Percentiles rank a stretch among this genome's conserved stretches.
Evolutionary conservation across 2,888 invertebrate genomes (phyloP).

Genomic region (Cistogaster globosa): DNA sequence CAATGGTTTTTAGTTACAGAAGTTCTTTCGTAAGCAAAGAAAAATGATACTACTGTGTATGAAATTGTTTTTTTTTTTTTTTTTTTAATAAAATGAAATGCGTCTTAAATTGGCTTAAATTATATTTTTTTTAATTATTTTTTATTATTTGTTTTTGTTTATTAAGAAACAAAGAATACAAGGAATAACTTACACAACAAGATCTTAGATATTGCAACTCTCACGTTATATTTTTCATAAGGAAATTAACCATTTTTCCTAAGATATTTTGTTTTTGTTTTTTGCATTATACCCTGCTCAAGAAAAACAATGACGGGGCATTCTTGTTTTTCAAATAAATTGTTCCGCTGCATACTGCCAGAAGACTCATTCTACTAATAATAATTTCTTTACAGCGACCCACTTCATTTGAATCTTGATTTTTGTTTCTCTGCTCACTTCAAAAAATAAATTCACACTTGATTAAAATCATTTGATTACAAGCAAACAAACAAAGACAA

Average conservation of each 20-base stretch:
- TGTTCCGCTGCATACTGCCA: conserved; percentile 4
- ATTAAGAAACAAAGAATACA: background rate
- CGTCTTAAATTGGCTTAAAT: no score
- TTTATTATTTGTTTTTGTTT: background rate
- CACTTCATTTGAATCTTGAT: conserved; percentile 64
- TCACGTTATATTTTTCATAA: conserved; percentile 66
- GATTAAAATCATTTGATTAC: conserved; percentile 63
- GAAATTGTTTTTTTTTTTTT: no score
- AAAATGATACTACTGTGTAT: no score
- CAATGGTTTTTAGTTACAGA: no score
- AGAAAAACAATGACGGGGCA: conserved; percentile 44
- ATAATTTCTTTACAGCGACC: conserved; percentile 57
- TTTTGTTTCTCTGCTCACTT: conserved; percentile 33
- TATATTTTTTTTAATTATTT: background rate
- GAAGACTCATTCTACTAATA: conserved; percentile 42
- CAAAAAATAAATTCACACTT: conserved; percentile 63
- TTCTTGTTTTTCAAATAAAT: conserved; percentile 12
- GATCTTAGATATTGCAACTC: conserved; percentile 44
- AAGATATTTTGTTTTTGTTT: background rate
- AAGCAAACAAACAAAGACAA: background rate
- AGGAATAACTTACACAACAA: conserved; percentile 4
- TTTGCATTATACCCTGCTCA: background rate
- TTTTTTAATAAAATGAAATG: no score
- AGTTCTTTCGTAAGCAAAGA: no score
- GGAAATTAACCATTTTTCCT: conserved; percentile 39